These are phyloP conservation scores for Neoascia interrupta DNA, from an alignment of 2,888 invertebrate species.

Conservation along the genomic window DNA sequence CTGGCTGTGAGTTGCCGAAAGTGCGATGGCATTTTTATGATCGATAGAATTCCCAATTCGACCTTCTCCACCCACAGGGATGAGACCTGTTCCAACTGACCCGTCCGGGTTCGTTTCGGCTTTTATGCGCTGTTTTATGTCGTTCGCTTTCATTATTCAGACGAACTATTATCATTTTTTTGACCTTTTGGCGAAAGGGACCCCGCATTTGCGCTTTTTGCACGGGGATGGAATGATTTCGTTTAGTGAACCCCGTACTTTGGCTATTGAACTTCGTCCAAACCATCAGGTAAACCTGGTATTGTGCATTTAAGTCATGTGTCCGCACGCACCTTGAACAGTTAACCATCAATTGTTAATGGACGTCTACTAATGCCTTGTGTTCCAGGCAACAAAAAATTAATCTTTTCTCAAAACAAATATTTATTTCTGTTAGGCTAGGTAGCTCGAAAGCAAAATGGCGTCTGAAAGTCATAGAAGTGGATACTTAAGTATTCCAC, in stretches of 20 bases:
- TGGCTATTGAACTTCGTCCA: slow-evolving; percentile 50
- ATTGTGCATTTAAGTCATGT: slow-evolving; percentile 62
- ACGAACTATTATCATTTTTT: slow-evolving; percentile 62
- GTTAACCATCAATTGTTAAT: slow-evolving; percentile 67
- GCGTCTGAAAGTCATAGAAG: slow-evolving; percentile 60
- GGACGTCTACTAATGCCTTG: slow-evolving; percentile 38
- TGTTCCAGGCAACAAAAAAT: slow-evolving; percentile 48
- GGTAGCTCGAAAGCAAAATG: slow-evolving; percentile 60
- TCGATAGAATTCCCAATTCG: slow-evolving; percentile 78
- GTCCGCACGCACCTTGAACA: slow-evolving; percentile 65
- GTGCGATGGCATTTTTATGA: slow-evolving; percentile 76
- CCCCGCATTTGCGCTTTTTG: slow-evolving; percentile 20
- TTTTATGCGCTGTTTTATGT: slow-evolving; percentile 67
- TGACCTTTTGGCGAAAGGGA: slow-evolving; percentile 59
- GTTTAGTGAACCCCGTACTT: slow-evolving; percentile 2
- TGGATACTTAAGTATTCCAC: slow-evolving; percentile 64
- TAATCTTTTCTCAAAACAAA: slow-evolving; percentile 66
- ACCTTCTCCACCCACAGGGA: slow-evolving; percentile 70
- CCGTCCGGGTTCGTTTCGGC: slow-evolving; percentile 48
- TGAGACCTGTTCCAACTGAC: slow-evolving; percentile 17
- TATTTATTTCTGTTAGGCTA: slow-evolving; percentile 47
- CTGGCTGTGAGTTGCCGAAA: slow-evolving; percentile 37
- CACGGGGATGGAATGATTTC: slow-evolving; percentile 7
- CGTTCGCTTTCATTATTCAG: slow-evolving; percentile 64
- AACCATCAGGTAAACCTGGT: slow-evolving; percentile 43